phyloP scores from a whole-genome alignment of 2,113 vertebrate genomes.

The Rhinoptilus africanus region DNA sequence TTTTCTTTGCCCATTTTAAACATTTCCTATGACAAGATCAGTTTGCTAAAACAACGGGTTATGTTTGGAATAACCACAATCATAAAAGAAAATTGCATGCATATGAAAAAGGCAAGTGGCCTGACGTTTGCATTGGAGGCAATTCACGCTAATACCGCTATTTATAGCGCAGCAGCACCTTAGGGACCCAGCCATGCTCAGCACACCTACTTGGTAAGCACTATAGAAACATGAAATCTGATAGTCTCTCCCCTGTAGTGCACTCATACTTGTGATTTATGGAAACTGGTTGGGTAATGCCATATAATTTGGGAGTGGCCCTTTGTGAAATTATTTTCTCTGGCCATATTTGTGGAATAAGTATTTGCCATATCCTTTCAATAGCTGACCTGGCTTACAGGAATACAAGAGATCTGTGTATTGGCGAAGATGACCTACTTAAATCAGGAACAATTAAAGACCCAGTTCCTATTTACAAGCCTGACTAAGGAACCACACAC shows the following conservation, averaged over 20 bases:
- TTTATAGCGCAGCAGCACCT: constrained; percentile 11
- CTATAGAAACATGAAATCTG: not conserved
- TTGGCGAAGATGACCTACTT: constrained; percentile 39
- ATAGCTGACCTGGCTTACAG: not conserved
- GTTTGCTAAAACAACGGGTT: constrained; percentile 32
- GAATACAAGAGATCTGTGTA: not conserved
- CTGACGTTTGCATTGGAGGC: not conserved
- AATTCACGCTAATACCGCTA: not conserved
- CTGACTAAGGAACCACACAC: not conserved
- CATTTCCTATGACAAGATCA: constrained; percentile 34
- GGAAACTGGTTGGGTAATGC: not conserved
- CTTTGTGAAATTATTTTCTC: not conserved
- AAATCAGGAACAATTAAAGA: constrained; percentile 53
- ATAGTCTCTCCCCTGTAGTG: not conserved
- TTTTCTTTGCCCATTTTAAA: constrained; percentile 36
- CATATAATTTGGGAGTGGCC: not conserved
- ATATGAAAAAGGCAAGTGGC: not conserved
- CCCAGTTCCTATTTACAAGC: not conserved
- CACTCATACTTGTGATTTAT: not conserved
- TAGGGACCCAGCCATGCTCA: not conserved
- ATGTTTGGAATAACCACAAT: constrained; percentile 3
- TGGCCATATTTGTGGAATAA: not conserved
- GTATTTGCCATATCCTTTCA: not conserved
- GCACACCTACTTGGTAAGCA: not conserved
- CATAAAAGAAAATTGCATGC: not conserved